These are phyloP conservation scores for Melierax canorus DNA, from an alignment of 2,113 vertebrate genomes.

Conservation along the genomic window DNA sequence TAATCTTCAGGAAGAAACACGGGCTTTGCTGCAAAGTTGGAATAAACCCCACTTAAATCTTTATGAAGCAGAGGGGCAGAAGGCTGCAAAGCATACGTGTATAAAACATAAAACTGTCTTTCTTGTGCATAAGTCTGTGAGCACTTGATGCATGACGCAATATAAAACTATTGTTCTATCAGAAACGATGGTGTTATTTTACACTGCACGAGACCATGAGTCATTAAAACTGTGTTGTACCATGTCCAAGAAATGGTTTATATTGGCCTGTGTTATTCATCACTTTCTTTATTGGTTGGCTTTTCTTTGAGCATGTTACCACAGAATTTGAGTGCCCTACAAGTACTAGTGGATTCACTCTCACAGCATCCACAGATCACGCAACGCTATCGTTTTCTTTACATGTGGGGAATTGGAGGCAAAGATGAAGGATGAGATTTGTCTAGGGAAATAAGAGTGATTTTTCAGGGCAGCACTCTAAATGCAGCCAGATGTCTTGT, in stretches of 20 bases:
- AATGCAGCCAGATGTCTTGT: constrained; percentile 3
- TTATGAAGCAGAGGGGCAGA: not conserved
- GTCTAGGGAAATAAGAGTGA: not conserved
- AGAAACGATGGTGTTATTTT: not conserved
- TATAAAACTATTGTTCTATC: not conserved
- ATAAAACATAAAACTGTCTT: not conserved
- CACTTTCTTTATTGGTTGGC: not conserved
- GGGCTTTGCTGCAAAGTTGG: not conserved
- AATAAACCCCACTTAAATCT: not conserved
- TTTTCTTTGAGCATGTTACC: not conserved
- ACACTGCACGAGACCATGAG: not conserved
- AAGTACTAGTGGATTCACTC: not conserved
- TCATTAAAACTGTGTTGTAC: not conserved
- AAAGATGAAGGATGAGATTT: not conserved
- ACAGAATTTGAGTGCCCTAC: not conserved
- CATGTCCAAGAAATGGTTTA: not conserved
- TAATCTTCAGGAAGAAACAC: constrained; percentile 27
- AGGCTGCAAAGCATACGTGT: not conserved
- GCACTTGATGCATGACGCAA: not conserved
- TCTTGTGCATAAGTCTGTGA: not conserved
- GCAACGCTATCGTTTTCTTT: not conserved
- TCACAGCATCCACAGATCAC: not conserved
- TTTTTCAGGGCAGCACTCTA: not conserved
- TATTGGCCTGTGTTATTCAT: not conserved
- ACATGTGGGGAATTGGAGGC: not conserved